Conservation (phyloP, 37 sponge, comb jelly and placozoan genomes). For the Beroe forskalii region DNA sequence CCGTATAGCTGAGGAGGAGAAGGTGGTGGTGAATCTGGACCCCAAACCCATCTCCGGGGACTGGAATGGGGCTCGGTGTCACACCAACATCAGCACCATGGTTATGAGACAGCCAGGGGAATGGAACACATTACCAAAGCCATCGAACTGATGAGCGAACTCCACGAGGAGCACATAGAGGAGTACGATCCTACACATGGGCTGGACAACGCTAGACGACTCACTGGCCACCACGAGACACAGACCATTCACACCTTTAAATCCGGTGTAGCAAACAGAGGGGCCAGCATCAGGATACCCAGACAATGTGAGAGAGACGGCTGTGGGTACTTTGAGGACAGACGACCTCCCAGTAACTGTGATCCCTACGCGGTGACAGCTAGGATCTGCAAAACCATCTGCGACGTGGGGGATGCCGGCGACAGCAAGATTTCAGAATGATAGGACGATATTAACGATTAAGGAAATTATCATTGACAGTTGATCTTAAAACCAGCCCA, state of each 20-base stretch:
- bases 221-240: slow-evolving; percentile 61
- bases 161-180: slow-evolving; percentile 67
- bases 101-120: slow-evolving; percentile 68
- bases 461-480: too few relatives aligned
- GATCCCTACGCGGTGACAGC: not conserved
- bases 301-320: slow-evolving; percentile 64
- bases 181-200: slow-evolving; percentile 34
- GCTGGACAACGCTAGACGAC: slow-evolving; percentile 25
- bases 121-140: slow-evolving; percentile 66
- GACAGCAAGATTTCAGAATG: too few relatives aligned
- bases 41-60: slow-evolving; percentile 69
- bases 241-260: slow-evolving; percentile 62
- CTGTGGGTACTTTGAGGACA: slow-evolving; percentile 68
- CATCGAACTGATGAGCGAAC: slow-evolving; percentile 63
- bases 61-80: slow-evolving; percentile 71
- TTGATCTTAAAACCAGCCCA: too few relatives aligned
- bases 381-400: not conserved
- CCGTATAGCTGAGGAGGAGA: slow-evolving; percentile 67
- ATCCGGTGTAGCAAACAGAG: slow-evolving; percentile 67
- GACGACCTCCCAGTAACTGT: too few relatives aligned
- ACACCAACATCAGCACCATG: slow-evolving; percentile 68
- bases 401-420: too few relatives aligned
- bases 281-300: slow-evolving; percentile 67
- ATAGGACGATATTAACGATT: too few relatives aligned
- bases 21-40: slow-evolving; percentile 65